Evolutionary conservation across 2,888 invertebrate species (phyloP), one percentile per base, ranked within the genome.

Genomic region (Unio pictorum): DNA sequence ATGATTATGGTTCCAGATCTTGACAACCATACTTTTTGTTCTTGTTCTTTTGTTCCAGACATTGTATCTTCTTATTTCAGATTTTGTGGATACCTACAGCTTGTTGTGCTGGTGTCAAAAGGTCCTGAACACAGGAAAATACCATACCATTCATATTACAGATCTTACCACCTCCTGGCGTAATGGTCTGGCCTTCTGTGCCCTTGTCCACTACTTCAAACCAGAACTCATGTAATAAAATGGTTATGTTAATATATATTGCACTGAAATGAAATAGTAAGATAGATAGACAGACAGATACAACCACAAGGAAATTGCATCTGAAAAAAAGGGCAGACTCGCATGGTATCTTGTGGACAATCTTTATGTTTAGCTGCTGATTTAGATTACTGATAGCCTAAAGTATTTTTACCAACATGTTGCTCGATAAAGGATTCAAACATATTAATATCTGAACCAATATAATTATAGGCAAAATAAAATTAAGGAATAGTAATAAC

Each of bases 191-290:
- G 92, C 93, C 34, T 90, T 95, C 77, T 94, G 94, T 90, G 94
- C 94, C 72, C 93, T 96, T 81, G 92, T 96, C 78, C 93, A 93
- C 85, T 94, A 95, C 76, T 98, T 97, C 92, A 93, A 97, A 72
- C 98, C 98, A 4, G 96, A 97, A 91, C 92, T 98, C 58, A 77
- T 90, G 89, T 89, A 76, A 83, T 86, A 80, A 61, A 17, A 56
- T 45, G 8, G 75, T 57, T 23, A 1, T 60, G 56, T 26, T 61
- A 23, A 58, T 67, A n/a, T 67, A 34, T 62, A 11, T 17, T 8
- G 30, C 15, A 15, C 8, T 45, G 45, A 15, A 45, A 45, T 45
- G 45, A 45, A 34, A 4, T 17, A 61, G n/a, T n/a, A 20, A n/a
- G 28, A n/a, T 61, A 20, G 28, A 20, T 61, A 20, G 28, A 61